phyloP scores from a whole-genome alignment of 2,113 vertebrate species.

The Apteryx mantelli region DNA sequence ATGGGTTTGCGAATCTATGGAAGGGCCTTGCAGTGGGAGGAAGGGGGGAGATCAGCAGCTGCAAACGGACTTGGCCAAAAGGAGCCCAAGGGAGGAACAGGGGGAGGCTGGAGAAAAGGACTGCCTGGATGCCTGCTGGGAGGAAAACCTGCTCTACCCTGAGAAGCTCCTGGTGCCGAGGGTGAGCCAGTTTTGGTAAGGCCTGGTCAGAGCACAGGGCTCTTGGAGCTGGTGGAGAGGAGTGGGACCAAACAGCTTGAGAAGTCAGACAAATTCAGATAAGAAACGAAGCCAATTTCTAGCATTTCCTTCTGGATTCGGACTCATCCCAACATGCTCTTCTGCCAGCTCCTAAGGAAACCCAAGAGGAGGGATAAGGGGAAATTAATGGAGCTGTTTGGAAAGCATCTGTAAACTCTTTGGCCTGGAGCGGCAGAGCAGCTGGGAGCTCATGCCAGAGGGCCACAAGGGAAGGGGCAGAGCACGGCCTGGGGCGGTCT shows the following conservation, averaged over 20 bases:
- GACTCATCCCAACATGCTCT: neutral
- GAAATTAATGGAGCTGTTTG: neutral
- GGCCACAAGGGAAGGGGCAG: neutral
- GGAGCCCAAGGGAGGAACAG: neutral
- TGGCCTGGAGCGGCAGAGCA: neutral
- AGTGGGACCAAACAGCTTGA: neutral
- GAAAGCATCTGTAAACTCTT: neutral
- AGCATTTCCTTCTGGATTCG: neutral
- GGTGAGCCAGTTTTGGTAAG: neutral
- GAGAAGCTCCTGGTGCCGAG: rapidly evolving
- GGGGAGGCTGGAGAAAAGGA: neutral
- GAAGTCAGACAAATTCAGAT: neutral
- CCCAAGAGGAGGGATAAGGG: neutral
- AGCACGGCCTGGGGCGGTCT: rapidly evolving
- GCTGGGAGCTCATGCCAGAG: neutral
- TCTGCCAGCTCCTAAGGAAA: neutral
- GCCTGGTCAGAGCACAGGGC: neutral
- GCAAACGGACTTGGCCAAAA: neutral
- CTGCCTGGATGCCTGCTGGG: neutral
- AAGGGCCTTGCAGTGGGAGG: neutral
- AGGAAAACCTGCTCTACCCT: neutral
- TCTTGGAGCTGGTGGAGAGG: neutral
- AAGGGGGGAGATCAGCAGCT: neutral
- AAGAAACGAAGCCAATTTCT: neutral
- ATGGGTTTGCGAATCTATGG: neutral